Percentiles rank a stretch among this genome's conserved stretches.
Conservation (phyloP, 1,140 invertebrate species). For the Cherax destructor region DNA sequence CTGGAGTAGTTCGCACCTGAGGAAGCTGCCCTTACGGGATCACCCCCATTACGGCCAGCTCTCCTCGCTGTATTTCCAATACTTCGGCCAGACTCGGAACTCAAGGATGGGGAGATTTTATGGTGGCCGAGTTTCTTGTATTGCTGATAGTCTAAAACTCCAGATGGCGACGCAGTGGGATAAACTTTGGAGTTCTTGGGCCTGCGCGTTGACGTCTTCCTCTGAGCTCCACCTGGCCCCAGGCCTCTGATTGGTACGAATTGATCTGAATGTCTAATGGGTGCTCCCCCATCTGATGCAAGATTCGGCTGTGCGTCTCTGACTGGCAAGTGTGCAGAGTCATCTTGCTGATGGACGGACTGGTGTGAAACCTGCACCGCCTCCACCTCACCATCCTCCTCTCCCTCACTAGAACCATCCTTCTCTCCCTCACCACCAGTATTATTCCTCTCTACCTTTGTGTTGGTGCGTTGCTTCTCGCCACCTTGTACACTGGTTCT, state of each 20-base stretch:
- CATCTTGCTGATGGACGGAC: conserved; percentile 25
- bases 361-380: background rate
- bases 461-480: background rate
- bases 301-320: background rate
- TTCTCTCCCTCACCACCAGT: background rate
- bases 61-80: conserved; percentile 11
- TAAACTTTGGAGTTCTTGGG: background rate
- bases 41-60: background rate
- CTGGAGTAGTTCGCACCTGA: background rate
- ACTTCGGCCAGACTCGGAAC: conserved; percentile 12
- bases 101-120: conserved; percentile 5
- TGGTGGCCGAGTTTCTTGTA: conserved; percentile 16
- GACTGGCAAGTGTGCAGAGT: conserved; percentile 43
- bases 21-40: background rate
- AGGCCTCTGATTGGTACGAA: background rate
- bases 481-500: background rate
- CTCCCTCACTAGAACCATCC: background rate
- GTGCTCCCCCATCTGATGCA: background rate
- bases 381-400: background rate
- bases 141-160: background rate
- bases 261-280: background rate
- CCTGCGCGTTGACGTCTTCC: background rate
- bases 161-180: background rate
- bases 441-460: conserved; percentile 10
- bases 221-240: conserved; percentile 12